Base-by-base conservation (phyloP, 2,888 invertebrate species). In the Spodoptera littoralis region DNA sequence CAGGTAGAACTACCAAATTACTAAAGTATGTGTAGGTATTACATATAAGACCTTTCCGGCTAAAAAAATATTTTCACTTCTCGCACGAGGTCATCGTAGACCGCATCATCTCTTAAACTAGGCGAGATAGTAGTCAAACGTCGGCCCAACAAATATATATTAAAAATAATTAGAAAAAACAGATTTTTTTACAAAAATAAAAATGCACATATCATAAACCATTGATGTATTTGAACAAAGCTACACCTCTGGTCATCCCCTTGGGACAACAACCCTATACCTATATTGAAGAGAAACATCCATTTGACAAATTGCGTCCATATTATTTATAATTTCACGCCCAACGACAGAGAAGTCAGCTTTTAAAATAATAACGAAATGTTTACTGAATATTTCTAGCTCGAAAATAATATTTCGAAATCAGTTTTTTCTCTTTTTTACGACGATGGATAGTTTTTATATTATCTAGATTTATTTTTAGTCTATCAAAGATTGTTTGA, bases 311-410 rank as follows among this genome's bases (percentile, higher is more conserved):
- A 74, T 66, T 70, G 62, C 62, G 51, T 18, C 1, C 54, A 55
- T 11, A 74, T 63, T 51, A 66, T 60, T 48, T 55, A 58, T 44
- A 65, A 60, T 74, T 66, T 47, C n/a, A 42, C 45, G 47, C 41
- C 53, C 27, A 42, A 27, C 42, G 24, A 24, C 42, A 61, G 12
- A n/a, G 48, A 50, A n/a, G 8, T 4, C 11, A 49, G 73, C 70
- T 74, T 63, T 73, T 66, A 73, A 74, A 70, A 50, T 70, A 71
- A 75, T 67, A 61, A 74, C 60, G 54, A n/a, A 60, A 70, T 59
- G 44, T 24, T 55, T 36, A 41, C 60, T 30, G 30, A 30, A 30
- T 36, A 36, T 36, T 8, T 9, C 8, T 24, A 36, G 47, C 12
- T 30, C 48, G 43, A 59, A 51, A 65, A 48, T 67, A 43, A 48